Evolutionary conservation across 2,797 vertebrate genomes (phyloP).

Genomic region (Takifugu ocellatus): DNA sequence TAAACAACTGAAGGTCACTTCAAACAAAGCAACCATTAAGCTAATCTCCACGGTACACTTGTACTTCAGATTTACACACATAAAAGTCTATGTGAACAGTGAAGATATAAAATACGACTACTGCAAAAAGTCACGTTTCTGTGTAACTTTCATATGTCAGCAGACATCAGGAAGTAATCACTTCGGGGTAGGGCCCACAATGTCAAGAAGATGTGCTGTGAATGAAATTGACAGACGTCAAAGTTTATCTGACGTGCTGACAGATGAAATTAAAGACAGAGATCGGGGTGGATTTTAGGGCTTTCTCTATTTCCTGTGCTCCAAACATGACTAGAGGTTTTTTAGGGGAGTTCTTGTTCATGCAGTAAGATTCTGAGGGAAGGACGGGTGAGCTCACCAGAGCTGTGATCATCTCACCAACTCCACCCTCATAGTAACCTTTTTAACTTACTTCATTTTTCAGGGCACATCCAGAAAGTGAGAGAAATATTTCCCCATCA

Average conservation of each 20-base stretch:
- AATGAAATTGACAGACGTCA: conserved; percentile 35
- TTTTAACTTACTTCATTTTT: too few relatives aligned
- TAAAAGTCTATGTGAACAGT: background rate
- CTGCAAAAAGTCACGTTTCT: conserved; percentile 31
- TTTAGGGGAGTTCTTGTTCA: too few relatives aligned
- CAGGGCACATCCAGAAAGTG: too few relatives aligned
- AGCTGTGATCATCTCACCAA: too few relatives aligned
- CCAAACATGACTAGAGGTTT: too few relatives aligned
- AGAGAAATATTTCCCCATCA: too few relatives aligned
- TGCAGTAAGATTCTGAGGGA: too few relatives aligned
- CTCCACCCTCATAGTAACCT: too few relatives aligned
- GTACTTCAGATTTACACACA: background rate
- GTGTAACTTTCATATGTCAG: conserved; percentile 36
- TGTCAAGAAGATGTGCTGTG: conserved; percentile 33
- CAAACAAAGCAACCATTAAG: conserved; percentile 58
- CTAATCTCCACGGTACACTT: conserved; percentile 35
- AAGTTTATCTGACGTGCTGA: background rate
- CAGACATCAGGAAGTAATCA: conserved; percentile 21
- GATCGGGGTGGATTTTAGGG: too few relatives aligned
- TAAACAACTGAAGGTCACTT: conserved; percentile 70
- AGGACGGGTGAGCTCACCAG: too few relatives aligned
- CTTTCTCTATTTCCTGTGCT: too few relatives aligned
- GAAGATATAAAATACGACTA: background rate
- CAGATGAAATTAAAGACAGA: too few relatives aligned
- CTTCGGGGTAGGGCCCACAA: conserved; percentile 40